Evolutionary conservation across 2,113 vertebrate species (phyloP).

Genomic region (Heptranchias perlo): DNA sequence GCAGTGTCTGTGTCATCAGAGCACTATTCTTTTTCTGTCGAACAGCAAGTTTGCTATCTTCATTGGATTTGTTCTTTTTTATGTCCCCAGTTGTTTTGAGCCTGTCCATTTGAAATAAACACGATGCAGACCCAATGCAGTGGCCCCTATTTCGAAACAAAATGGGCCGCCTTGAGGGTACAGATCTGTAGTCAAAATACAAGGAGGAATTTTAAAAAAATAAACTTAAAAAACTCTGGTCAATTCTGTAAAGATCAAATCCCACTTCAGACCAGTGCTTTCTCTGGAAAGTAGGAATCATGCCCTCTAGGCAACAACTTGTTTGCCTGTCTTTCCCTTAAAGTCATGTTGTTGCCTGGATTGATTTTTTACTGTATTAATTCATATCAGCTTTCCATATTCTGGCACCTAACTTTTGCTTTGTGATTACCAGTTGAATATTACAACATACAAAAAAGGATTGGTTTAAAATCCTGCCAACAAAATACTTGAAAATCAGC

Average conservation of each 20-base stretch:
- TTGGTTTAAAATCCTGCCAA: neutral
- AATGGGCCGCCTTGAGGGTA: neutral
- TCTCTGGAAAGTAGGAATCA: neutral
- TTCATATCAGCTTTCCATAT: neutral
- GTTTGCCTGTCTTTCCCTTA: neutral
- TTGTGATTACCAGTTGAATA: too few relatives aligned
- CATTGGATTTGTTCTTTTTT: neutral
- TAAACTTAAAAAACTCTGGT: neutral
- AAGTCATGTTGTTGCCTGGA: neutral
- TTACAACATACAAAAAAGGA: neutral
- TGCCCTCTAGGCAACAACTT: neutral
- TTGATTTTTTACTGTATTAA: neutral
- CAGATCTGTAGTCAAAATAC: neutral
- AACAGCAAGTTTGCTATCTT: neutral
- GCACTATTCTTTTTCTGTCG: neutral
- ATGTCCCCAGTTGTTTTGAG: neutral
- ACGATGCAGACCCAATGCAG: neutral
- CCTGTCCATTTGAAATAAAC: neutral
- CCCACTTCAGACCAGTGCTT: neutral
- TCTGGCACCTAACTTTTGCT: neutral
- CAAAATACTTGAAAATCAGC: neutral
- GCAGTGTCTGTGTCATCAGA: neutral
- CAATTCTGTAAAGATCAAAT: constrained; percentile 1
- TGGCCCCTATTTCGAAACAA: neutral
- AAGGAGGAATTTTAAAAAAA: neutral